Evolutionary conservation across 2,113 vertebrate genomes (phyloP).

Genomic region (Osmerus mordax): DNA sequence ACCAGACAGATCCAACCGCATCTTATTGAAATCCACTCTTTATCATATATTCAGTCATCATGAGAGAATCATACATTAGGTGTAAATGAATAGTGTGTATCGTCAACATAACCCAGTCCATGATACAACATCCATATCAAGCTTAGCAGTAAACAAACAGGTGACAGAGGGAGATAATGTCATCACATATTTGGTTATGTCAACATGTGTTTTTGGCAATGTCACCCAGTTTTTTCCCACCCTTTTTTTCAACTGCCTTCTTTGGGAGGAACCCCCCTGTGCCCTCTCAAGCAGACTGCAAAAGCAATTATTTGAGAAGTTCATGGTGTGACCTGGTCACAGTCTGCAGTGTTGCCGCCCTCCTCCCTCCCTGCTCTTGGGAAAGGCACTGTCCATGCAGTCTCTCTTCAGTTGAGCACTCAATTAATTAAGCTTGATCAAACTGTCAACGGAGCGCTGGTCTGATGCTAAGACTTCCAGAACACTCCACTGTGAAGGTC

Average conservation of each 20-base stretch:
- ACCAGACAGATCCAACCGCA: no score
- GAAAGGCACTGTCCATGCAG: background rate
- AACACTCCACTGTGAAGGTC: conserved; percentile 26
- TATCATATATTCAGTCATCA: background rate
- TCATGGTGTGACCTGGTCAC: conserved; percentile 5
- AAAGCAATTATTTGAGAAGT: conserved; percentile 23
- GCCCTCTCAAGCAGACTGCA: conserved; percentile 10
- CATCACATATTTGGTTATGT: background rate
- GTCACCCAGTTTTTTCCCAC: background rate
- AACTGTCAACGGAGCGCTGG: conserved; percentile 27
- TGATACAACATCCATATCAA: background rate
- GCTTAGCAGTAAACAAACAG: background rate
- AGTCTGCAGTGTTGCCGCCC: background rate
- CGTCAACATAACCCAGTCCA: background rate
- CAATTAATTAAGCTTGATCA: conserved; percentile 40
- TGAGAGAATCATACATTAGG: background rate
- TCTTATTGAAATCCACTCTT: background rate
- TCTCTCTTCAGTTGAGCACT: conserved; percentile 3
- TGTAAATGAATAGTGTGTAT: background rate
- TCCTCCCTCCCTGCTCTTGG: background rate
- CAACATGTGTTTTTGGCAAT: background rate
- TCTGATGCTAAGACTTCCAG: conserved; percentile 9
- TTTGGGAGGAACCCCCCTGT: background rate
- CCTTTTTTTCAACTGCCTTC: no score
- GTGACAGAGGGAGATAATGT: background rate